phyloP scores from a whole-genome alignment of 2,888 invertebrate species.

The Aplocera efformata region DNA sequence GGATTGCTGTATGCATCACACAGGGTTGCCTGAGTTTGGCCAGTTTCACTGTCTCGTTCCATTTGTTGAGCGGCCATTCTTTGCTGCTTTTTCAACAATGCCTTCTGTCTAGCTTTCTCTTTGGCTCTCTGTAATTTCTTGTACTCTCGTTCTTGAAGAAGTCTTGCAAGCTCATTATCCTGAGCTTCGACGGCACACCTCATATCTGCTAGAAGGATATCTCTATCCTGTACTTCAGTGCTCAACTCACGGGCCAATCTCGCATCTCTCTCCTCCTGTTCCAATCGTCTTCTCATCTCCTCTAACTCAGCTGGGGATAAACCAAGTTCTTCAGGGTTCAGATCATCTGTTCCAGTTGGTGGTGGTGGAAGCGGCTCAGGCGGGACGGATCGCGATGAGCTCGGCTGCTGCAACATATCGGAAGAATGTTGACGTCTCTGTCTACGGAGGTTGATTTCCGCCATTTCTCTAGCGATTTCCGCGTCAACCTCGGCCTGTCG shows the following conservation, averaged over 20 bases:
- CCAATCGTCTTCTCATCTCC: slow-evolving; percentile 61
- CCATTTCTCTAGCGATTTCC: slow-evolving; percentile 71
- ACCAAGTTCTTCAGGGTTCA: slow-evolving; percentile 63
- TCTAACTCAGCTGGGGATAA: slow-evolving; percentile 62
- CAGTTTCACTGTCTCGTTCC: slow-evolving; percentile 27
- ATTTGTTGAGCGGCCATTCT: slow-evolving; percentile 44
- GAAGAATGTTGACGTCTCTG: slow-evolving; percentile 55
- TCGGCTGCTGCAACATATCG: slow-evolving; percentile 54
- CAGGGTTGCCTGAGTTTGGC: slow-evolving; percentile 49
- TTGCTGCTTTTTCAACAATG: slow-evolving; percentile 70
- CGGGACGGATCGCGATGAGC: slow-evolving; percentile 54
- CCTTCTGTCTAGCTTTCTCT: slow-evolving; percentile 71
- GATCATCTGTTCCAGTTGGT: slow-evolving; percentile 29
- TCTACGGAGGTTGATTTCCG: slow-evolving; percentile 68
- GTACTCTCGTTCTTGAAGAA: slow-evolving; percentile 71
- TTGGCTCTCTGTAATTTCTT: slow-evolving; percentile 72
- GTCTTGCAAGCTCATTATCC: slow-evolving; percentile 65
- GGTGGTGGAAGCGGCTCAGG: slow-evolving; percentile 31
- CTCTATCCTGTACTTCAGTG: slow-evolving; percentile 58
- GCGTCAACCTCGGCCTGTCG: slow-evolving; percentile 72
- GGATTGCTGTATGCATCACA: slow-evolving; percentile 76
- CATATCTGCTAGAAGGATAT: slow-evolving; percentile 67
- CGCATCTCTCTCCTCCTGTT: slow-evolving; percentile 71
- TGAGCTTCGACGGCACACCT: slow-evolving; percentile 74
- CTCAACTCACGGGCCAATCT: slow-evolving; percentile 63